Conservation (phyloP, 2,888 invertebrate genomes). For the Scotopteryx bipunctaria region DNA sequence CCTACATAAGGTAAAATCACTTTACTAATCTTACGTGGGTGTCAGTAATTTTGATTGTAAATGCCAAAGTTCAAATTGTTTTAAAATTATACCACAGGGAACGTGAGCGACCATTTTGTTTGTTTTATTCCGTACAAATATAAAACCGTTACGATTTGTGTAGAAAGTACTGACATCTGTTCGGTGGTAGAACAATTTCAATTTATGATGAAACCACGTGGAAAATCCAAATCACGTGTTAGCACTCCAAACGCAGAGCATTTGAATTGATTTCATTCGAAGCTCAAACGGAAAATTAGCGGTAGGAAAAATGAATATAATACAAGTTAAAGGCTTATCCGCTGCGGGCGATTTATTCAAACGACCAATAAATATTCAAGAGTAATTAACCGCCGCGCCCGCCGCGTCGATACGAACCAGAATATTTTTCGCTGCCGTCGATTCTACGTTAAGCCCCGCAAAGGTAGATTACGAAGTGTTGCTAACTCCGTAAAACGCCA, state of each 20-base stretch:
- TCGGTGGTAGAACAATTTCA: too few species aligned
- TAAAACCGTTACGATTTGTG: background rate
- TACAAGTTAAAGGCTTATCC: slow-evolving; percentile 73
- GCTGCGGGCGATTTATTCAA: slow-evolving; percentile 77
- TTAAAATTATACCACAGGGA: background rate
- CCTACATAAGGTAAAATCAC: slow-evolving; percentile 5
- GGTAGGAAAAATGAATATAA: slow-evolving; percentile 66
- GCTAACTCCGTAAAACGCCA: slow-evolving; percentile 60
- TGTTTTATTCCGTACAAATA: background rate
- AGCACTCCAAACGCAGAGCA: slow-evolving; percentile 13
- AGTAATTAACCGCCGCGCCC: slow-evolving; percentile 75
- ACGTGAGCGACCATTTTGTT: background rate
- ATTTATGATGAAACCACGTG: slow-evolving; percentile 8
- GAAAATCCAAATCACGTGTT: slow-evolving; percentile 21
- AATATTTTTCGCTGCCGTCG: slow-evolving; percentile 73
- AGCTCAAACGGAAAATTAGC: slow-evolving; percentile 53
- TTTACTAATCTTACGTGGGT: slow-evolving; percentile 1
- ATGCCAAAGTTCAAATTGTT: background rate
- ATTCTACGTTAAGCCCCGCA: slow-evolving; percentile 71
- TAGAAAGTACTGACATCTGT: too few species aligned
- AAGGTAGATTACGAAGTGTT: slow-evolving; percentile 73
- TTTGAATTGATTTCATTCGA: slow-evolving; percentile 32
- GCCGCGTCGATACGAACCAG: slow-evolving; percentile 58
- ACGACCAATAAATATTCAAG: slow-evolving; percentile 82
- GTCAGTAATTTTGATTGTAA: slow-evolving; percentile 1